These are phyloP conservation scores for Phoenicopterus ruber DNA, from an alignment of 2,113 vertebrate genomes.

Conservation along the genomic window DNA sequence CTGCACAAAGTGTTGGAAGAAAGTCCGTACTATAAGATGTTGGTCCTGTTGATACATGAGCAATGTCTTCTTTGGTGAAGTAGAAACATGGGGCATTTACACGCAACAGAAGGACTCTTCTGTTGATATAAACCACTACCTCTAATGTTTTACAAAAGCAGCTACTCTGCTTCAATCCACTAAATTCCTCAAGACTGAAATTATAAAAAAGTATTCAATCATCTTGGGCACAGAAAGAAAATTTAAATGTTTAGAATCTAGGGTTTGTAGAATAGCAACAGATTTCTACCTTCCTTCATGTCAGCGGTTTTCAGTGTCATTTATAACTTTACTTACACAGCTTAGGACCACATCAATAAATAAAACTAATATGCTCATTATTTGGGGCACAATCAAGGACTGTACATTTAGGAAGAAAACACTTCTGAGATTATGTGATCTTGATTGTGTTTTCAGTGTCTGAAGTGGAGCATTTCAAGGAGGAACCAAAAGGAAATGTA, in stretches of 20 bases:
- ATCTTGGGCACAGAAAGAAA: background rate
- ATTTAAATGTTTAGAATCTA: background rate
- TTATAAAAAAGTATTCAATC: background rate
- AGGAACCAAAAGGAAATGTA: constrained; percentile 5
- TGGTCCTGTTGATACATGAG: background rate
- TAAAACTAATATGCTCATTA: background rate
- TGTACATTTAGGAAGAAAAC: background rate
- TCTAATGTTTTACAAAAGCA: background rate
- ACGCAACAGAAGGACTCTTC: background rate
- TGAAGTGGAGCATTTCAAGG: background rate
- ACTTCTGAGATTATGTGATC: background rate
- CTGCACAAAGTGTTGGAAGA: background rate
- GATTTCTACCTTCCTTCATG: background rate
- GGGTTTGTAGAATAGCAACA: background rate
- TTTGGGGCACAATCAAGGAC: background rate
- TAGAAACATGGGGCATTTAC: background rate
- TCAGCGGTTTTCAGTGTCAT: background rate
- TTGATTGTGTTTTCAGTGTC: background rate
- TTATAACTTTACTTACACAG: background rate
- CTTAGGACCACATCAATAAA: background rate
- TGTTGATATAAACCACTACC: background rate
- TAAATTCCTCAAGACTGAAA: background rate
- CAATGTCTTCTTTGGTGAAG: background rate
- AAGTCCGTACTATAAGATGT: background rate
- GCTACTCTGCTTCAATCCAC: background rate